Evolutionary conservation across 2,888 invertebrate genomes (phyloP).

Genomic region (Phymatocera aterrima): DNA sequence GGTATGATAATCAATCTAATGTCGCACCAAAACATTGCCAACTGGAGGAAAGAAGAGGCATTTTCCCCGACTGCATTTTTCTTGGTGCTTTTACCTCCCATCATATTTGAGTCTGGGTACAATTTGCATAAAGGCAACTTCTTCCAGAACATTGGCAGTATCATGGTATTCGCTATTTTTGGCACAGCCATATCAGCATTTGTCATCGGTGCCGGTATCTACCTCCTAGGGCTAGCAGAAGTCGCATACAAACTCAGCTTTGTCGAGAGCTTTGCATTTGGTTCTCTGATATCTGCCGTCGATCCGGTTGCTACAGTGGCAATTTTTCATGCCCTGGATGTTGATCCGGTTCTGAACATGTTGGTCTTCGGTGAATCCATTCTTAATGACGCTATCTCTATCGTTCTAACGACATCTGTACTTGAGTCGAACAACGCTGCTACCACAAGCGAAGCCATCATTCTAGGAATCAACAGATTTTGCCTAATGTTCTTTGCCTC

Average conservation of each 20-base stretch:
- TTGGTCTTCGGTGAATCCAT: conserved; percentile 98
- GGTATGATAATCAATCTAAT: conserved; percentile 93
- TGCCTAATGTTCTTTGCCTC: conserved; percentile 99
- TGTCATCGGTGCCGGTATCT: conserved; percentile 97
- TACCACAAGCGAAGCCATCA: conserved; percentile 88
- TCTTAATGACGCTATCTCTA: conserved; percentile 98
- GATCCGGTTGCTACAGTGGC: conserved; percentile 99
- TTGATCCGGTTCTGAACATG: conserved; percentile 99
- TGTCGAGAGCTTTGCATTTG: conserved; percentile 99
- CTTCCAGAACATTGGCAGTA: conserved; percentile 99
- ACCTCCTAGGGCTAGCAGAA: conserved; percentile 93
- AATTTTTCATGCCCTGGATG: conserved; percentile 97
- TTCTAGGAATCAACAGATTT: conserved; percentile 92
- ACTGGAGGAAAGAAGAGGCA: conserved; percentile 98
- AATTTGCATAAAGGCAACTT: conserved; percentile 98
- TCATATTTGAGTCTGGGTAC: conserved; percentile 99
- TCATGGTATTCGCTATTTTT: conserved; percentile 97
- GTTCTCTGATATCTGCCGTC: conserved; percentile 97
- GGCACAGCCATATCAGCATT: conserved; percentile 98
- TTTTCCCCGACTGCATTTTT: conserved; percentile 99
- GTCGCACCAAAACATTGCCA: conserved; percentile 91
- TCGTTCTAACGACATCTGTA: conserved; percentile 95
- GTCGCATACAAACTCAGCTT: conserved; percentile 95
- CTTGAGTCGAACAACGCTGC: conserved; percentile 83
- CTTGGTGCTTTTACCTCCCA: conserved; percentile 96